Evolutionary conservation across 2,113 vertebrate genomes (phyloP), one percentile per base, ranked within the genome.

Genomic region (Istiophorus platypterus): DNA sequence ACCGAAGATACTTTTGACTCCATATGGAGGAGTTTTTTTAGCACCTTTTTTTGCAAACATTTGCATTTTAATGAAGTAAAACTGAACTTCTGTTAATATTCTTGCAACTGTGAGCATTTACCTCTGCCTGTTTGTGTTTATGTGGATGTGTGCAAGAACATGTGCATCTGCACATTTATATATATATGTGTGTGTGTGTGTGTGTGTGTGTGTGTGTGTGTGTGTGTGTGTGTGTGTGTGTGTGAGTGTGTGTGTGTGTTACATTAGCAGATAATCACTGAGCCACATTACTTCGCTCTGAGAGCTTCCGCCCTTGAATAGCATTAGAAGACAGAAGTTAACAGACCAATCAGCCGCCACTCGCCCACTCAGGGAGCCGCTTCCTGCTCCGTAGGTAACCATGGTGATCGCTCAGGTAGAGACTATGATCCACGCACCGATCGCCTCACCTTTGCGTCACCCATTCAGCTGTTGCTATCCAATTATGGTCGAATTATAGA

Each of bases 391-490:
- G 22, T 34, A 0, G 39, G 91, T 94, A 81, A 90, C 92, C 90
- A 92, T 90, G 90, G 81, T 54, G 39, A 93, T 41, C 8, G 5
- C 71, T 85, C 71, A 86, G 81, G 85, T 80, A 87, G 68, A 61
- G 64, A 52, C 4, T 1, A 24, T 62, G 84, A 85, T 78, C 86
- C 80, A 76, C 66, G 27, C 72, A 45, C 9, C 17, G 49, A 67
- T 70, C 10, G 27, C 39, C 73, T 47, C 54, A 12, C 68, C 1
- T 17, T 61, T 9, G 0, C 81, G 39, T 88, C 89, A 65, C 67
- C 80, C 62, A 72, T 72, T 81, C 84, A 78, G 76, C 89, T 78
- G 90, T 89, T 88, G 86, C 82, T 78, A 80, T 81, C 78, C 78
- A 83, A 72, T 92, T 90, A 88, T 77, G 67, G 61, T 74, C 20